Base-by-base conservation (phyloP, 2,113 vertebrate species). In the Empidonax alnorum region DNA sequence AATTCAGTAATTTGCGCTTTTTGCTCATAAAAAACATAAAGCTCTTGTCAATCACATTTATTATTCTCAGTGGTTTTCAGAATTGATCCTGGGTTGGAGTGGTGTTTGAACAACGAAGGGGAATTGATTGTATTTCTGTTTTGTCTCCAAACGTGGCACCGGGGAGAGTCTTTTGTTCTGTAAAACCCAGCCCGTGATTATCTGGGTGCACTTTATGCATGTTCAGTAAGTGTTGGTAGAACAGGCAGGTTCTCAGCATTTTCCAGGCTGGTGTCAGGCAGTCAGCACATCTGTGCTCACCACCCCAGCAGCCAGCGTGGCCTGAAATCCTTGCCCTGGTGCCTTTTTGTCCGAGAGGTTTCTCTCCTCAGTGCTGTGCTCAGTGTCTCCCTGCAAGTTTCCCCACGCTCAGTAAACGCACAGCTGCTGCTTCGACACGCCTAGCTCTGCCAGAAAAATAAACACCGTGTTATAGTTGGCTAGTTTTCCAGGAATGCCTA, bases 161-260 rank as follows among this genome's bases (percentile, higher is more conserved):
- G 9, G 14, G 28, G 27, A 18, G 47, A 55, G 25, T 62, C 18
- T 83, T 31, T 44, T 19, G 15, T 72, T 88, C 21, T 58, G 35
- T 37, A 49, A 67, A 56, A 46, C 14, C 31, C 50, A 62, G 3
- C 35, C 28, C 62, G 5, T 41, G 27, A 2, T 37, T 14, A 0
- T 3, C 39, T 15, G 1, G n/a, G 23, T 39, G 37, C 1, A 0
- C 24, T 52, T 27, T 9, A 1, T 58, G 66, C 2, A 2, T 4
- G 22, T 22, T 75, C 35, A 7, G 2, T 49, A 59, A 74, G 53
- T 53, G 58, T 3, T n/a, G 30, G n/a, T 20, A 23, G 69, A 73
- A 81, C 47, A 66, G 16, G 24, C 33, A 50, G 10, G 7, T 76
- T n/a, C 7, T 30, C 58, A 1, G 17, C 47, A 9, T 75, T 73